Percentiles rank a stretch among this genome's conserved stretches.
Evolutionary conservation across 2,113 vertebrate species (phyloP).

Genomic region (Crotophaga sulcirostris): DNA sequence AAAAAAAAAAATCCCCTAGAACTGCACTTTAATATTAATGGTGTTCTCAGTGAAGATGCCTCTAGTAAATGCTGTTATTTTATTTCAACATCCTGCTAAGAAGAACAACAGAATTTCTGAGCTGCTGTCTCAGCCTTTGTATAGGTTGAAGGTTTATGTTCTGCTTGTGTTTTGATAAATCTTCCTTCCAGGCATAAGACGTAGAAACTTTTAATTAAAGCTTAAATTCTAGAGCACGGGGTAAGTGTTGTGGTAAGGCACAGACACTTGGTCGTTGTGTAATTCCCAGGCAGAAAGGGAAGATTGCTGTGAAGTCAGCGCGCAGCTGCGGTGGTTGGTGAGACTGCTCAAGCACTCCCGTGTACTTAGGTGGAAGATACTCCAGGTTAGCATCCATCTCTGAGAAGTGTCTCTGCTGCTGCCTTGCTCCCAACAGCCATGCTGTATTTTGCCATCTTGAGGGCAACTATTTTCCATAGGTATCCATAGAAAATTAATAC

Average conservation of each 20-base stretch:
- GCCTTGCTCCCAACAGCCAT: neutral
- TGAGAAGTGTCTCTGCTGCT: neutral
- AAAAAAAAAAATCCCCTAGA: neutral
- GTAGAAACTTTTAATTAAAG: slow-evolving; percentile 38
- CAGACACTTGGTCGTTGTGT: neutral
- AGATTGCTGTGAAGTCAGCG: neutral
- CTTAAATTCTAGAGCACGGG: slow-evolving; percentile 5
- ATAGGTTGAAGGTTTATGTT: neutral
- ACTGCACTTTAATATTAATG: neutral
- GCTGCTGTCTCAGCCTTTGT: neutral
- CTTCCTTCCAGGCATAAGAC: slow-evolving; percentile 19
- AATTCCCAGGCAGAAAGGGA: neutral
- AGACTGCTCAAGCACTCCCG: neutral
- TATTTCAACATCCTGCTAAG: neutral
- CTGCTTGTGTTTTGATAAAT: slow-evolving; percentile 2
- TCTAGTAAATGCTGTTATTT: slow-evolving; percentile 2
- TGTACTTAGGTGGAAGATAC: neutral
- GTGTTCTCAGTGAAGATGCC: neutral
- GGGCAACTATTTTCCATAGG: neutral
- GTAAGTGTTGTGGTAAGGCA: neutral
- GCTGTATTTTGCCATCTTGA: neutral
- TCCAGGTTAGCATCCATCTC: neutral
- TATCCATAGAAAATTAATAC: neutral
- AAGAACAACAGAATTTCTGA: neutral
- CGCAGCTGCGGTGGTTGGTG: neutral